Base-by-base conservation (phyloP, 2,113 vertebrate genomes). In the Gopherus flavomarginatus region DNA sequence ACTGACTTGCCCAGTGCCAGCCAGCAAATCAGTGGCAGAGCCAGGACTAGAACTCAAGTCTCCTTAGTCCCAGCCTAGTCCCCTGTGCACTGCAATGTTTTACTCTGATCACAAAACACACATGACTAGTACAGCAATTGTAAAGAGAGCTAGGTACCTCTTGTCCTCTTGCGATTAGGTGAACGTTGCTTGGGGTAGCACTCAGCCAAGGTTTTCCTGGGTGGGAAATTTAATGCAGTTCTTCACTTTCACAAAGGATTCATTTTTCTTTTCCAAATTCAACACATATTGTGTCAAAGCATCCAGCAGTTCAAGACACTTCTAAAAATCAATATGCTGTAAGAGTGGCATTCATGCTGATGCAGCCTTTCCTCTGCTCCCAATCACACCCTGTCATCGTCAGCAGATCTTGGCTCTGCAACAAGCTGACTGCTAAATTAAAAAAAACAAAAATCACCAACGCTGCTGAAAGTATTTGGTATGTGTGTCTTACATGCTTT, bases 31-130 rank as follows among this genome's bases (percentile, higher is more conserved):
- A 54, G 12, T 77, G n/a, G 50, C 65, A 81, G 69, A 90, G 22
- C 11, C 77, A 75, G n/a, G 27, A 38, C 77, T 52, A 42, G 19
- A 62, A 0, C 44, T 86, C 19, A 78, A 27, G 12, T 11, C 35
- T 86, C 22, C 19, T 0, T 0, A 72, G 8, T 22, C 10, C 17
- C 19, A 31, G 3, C 79, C 56, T 8, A 21, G 52, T 3, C 1
- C 38, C 24, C 22, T 82, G 52, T 11, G 9, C 17, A 11, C 22
- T 72, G 90, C 49, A 12, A 0, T 42, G 22, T 88, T 49, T 6
- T 31, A 77, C 83, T 85, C 12, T 83, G 11, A 27, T 83, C 31
- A 35, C 42, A 62, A 83, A 90, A 85, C 38, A 81, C 54, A 81
- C 7, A 0, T 2, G 31, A 54, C 8, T 80, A 42, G 19, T 75